Conservation (phyloP, 2,113 vertebrate species). For the Copsychus sechellarum region DNA sequence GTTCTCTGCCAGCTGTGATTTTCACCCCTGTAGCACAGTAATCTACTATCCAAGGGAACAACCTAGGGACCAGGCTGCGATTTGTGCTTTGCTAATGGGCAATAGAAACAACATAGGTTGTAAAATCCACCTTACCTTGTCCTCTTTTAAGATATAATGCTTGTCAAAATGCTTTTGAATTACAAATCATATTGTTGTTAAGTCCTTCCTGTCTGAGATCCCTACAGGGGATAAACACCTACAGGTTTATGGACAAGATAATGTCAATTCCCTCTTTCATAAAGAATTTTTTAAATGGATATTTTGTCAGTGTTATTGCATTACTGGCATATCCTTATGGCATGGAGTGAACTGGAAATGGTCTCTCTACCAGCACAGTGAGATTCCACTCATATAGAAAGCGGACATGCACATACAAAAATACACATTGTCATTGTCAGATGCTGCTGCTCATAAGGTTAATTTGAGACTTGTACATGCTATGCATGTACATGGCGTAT, state of each 20-base stretch:
- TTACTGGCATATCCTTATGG: not conserved
- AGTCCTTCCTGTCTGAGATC: not conserved
- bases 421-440: not conserved
- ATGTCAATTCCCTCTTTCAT: not conserved
- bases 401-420: not conserved
- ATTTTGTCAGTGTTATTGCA: not conserved
- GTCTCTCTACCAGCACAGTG: not conserved
- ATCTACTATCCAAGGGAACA: not conserved
- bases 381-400: not conserved
- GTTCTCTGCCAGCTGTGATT: rapidly evolving
- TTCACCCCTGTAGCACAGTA: not conserved
- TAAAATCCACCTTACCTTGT: not conserved
- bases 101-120: not conserved
- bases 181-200: not conserved
- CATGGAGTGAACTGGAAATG: not conserved
- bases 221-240: not conserved
- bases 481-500: not conserved
- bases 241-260: not conserved
- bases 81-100: not conserved
- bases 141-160: not conserved
- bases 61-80: not conserved
- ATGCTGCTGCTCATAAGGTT: not conserved
- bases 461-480: rapidly evolving
- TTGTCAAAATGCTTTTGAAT: not conserved
- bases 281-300: not conserved